These are phyloP conservation scores for Zelostemma sp. DNA, from an alignment of 1,140 invertebrate species.

Conservation along the genomic window DNA sequence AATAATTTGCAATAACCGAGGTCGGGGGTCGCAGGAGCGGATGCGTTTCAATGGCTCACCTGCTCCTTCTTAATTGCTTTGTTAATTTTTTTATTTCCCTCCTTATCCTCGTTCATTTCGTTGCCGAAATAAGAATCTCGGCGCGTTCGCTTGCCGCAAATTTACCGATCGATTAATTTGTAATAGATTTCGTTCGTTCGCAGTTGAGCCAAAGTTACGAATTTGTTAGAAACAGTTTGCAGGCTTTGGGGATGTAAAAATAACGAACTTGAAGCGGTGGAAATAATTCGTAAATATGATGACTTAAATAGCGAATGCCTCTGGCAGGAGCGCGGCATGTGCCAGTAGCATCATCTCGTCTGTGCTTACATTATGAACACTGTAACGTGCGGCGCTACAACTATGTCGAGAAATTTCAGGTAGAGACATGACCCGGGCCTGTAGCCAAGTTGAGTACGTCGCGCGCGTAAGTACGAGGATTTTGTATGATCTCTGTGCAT, in stretches of 20 bases:
- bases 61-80: slow-evolving; percentile 1
- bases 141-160: too few relatives aligned
- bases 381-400: slow-evolving; percentile 14
- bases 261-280: not conserved
- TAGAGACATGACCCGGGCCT: slow-evolving; percentile 18
- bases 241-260: too few relatives aligned
- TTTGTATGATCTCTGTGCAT: slow-evolving; percentile 4
- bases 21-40: not conserved
- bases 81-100: not conserved
- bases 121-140: too few relatives aligned
- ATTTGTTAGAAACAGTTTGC: not conserved
- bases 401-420: slow-evolving; percentile 6
- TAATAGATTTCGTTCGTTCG: too few relatives aligned
- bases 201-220: too few relatives aligned
- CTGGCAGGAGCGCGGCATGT: not conserved
- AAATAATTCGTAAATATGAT: not conserved
- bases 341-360: slow-evolving; percentile 12
- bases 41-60: not conserved
- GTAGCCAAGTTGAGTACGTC: slow-evolving; percentile 12
- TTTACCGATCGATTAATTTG: too few relatives aligned
- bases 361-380: slow-evolving; percentile 13
- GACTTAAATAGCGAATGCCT: slow-evolving; percentile 1
- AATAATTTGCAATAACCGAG: slow-evolving; percentile 3
- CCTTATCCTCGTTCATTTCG: not conserved
- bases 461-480: too few relatives aligned